Evolutionary conservation across 2,797 vertebrate genomes (phyloP), one percentile per base, ranked within the genome.

Genomic region (Gymnothorax reevesii): DNA sequence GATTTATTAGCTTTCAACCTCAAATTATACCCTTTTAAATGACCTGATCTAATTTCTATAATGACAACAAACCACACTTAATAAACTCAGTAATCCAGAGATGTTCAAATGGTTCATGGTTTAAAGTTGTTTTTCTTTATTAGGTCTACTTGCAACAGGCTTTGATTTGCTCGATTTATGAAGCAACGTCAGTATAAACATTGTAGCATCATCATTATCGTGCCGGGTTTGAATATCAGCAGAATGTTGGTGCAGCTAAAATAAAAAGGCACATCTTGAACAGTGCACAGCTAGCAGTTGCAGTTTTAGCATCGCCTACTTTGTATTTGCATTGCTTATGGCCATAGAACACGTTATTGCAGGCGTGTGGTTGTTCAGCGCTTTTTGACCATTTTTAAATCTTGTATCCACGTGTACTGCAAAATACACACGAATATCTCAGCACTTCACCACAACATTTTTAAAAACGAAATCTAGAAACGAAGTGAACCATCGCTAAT

Each of bases 401-500:
- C 22, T 49, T 52, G 77, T n/a, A 20, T 55, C 77, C 52, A 55
- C 42, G 82, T 25, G 42, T 77, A 60, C 77, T 84, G 69, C 75
- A 62, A 52, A 57, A 82, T 86, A 83, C 84, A 85, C 64, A 4
- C 88, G 59, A 85, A 88, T 85, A 88, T 59, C n/a, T 87, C 86
- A 60, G n/a, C 84, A 86, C 69, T 85, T 88, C 54, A 89, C 89
- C 64, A 57, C 75, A 88, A 94, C 95, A 93, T 95, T 95, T 93
- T 73, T 80, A 57, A 95, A 95, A 93, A 83, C 54, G 79, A 95
- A 94, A 93, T 94, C 94, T 94, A 96, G 94, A 94, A 94, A 94
- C 93, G 95, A 96, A 97, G 96, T 94, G 94, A 97, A 96, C 95
- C 96, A 96, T 97, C 94, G 94, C 96, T 97, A 97, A 96, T 96